Conservation (phyloP, 1,140 invertebrate species). For the Hylaeus anthracinus region DNA sequence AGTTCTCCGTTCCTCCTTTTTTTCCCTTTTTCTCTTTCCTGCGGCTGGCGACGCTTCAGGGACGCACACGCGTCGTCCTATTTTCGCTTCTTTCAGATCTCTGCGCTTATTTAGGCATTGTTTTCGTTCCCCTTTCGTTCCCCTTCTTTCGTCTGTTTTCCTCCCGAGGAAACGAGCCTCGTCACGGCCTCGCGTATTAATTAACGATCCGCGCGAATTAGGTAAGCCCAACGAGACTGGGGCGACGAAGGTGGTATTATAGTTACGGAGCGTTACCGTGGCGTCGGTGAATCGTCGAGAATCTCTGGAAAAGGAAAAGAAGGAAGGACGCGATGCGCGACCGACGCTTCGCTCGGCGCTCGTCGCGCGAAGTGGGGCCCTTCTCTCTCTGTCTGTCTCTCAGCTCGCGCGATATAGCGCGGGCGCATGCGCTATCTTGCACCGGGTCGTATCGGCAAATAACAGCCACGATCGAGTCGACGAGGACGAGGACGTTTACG, state of each 20-base stretch:
- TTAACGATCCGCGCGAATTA: conserved; percentile 44
- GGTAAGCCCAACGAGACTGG: conserved; percentile 1
- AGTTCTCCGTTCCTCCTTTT: conserved; percentile 23
- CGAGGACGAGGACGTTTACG: conserved; percentile 6
- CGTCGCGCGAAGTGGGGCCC: conserved; percentile 10
- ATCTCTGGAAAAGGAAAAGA: conserved; percentile 63
- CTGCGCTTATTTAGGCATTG: conserved; percentile 35
- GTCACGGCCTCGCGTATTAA: conserved; percentile 38
- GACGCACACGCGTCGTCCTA: conserved; percentile 8
- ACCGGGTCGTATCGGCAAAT: neutral
- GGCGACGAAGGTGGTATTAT: conserved; percentile 1
- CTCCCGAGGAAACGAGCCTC: neutral
- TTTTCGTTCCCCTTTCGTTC: conserved; percentile 11
- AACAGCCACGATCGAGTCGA: too few relatives aligned
- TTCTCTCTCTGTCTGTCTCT: neutral
- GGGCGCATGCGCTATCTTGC: conserved; percentile 51
- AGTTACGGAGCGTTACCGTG: conserved; percentile 24
- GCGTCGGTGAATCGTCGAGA: conserved; percentile 28
- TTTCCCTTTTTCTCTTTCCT: neutral
- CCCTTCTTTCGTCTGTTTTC: too few relatives aligned
- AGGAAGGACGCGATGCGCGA: conserved; percentile 54
- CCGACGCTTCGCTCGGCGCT: neutral
- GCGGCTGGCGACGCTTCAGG: neutral
- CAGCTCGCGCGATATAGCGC: conserved; percentile 25
- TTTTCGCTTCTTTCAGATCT: conserved; percentile 9